Evolutionary conservation across 2,113 vertebrate genomes (phyloP).

Genomic region (Melospiza melodia): DNA sequence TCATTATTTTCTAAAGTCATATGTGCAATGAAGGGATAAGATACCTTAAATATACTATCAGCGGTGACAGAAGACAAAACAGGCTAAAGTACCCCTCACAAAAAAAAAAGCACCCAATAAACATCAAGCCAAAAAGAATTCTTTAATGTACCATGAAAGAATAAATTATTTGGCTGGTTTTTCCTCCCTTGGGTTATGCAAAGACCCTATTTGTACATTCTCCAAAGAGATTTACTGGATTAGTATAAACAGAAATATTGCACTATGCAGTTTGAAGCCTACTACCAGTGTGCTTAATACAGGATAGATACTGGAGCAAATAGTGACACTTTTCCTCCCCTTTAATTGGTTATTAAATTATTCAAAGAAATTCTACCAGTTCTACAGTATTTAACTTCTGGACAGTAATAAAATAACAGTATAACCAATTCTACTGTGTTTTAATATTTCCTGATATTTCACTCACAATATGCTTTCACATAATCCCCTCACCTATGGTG

Average conservation of each 20-base stretch:
- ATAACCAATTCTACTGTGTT: background rate
- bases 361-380: background rate
- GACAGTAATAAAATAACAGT: background rate
- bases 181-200: background rate
- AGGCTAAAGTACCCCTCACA: background rate
- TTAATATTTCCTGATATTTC: background rate
- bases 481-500: background rate
- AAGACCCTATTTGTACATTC: background rate
- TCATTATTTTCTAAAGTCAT: background rate
- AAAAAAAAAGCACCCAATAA: background rate
- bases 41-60: background rate
- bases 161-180: background rate
- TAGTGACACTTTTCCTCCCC: background rate
- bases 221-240: background rate
- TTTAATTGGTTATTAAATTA: background rate
- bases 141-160: background rate
- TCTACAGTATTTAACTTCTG: background rate
- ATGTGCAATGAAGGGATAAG: background rate
- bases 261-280: background rate
- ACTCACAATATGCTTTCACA: background rate
- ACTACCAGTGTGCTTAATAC: background rate
- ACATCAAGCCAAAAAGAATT: background rate
- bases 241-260: background rate
- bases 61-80: background rate
- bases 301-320: background rate